phyloP scores from a whole-genome alignment of 2,797 vertebrate genomes.

The Parauchenoglanis punctatus region DNA sequence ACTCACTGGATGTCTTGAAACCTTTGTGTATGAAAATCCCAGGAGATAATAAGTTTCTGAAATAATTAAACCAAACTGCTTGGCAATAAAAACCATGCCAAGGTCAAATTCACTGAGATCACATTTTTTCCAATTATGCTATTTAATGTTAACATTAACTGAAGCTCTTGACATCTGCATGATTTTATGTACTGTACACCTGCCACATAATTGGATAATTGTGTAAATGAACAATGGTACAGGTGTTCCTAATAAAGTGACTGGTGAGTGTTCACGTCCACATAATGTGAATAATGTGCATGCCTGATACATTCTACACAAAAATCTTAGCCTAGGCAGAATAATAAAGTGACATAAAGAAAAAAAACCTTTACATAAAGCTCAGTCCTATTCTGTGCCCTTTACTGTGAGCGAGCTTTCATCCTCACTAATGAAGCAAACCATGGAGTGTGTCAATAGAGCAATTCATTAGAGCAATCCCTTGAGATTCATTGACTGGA shows the following conservation, averaged over 20 bases:
- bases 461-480: conserved; percentile 85
- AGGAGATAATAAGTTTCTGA: background rate
- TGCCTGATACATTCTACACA: conserved; percentile 16
- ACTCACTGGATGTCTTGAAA: background rate
- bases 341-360: conserved; percentile 44
- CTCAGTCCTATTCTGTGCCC: conserved; percentile 22
- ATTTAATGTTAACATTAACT: background rate
- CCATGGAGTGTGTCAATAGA: conserved; percentile 82
- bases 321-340: conserved; percentile 46
- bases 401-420: conserved; percentile 40
- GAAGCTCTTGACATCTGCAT: background rate
- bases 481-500: conserved; percentile 60
- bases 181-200: background rate
- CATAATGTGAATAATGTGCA: conserved; percentile 6
- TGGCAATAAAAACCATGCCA: background rate
- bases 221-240: conserved; percentile 1
- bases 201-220: conserved; percentile 18
- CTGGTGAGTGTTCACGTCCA: background rate
- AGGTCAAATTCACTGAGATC: conserved; percentile 1
- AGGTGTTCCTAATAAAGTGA: conserved; percentile 8
- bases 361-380: conserved; percentile 42
- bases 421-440: conserved; percentile 80
- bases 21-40: background rate
- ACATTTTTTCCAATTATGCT: background rate
- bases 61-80: background rate